These are phyloP conservation scores for Enteromius treurensis DNA, from an alignment of 2,797 vertebrate species.

Conservation along the genomic window DNA sequence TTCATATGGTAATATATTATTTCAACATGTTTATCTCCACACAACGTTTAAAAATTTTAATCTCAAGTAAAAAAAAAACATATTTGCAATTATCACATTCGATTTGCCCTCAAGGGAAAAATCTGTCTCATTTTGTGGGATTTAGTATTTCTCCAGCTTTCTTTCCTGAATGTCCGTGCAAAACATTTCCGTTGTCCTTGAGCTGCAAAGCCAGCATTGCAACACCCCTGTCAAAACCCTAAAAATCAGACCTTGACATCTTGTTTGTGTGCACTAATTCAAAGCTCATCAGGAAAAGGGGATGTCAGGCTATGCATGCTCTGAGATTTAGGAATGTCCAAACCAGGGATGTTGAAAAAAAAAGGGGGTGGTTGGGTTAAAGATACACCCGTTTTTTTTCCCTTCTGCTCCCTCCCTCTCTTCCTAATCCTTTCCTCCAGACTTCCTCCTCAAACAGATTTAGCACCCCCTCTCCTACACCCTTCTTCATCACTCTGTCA, in stretches of 20 bases:
- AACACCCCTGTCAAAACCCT: constrained; percentile 71
- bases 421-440: constrained; percentile 85
- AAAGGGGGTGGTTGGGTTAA: constrained; percentile 70
- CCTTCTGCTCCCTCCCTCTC: constrained; percentile 64
- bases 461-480: constrained; percentile 68
- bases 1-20: constrained; percentile 75
- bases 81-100: neutral
- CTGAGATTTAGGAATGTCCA: constrained; percentile 54
- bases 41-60: neutral
- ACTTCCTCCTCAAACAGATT: constrained; percentile 84
- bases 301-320: constrained; percentile 55
- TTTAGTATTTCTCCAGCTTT: constrained; percentile 47
- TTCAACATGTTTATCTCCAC: constrained; percentile 11
- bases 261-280: constrained; percentile 51
- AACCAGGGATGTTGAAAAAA: constrained; percentile 57
- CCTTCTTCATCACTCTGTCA: constrained; percentile 74
- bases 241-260: constrained; percentile 72
- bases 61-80: neutral
- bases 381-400: constrained; percentile 65
- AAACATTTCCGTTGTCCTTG: constrained; percentile 79
- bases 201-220: constrained; percentile 62
- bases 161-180: constrained; percentile 73
- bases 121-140: constrained; percentile 41
- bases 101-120: constrained; percentile 1
- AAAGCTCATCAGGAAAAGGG: constrained; percentile 60